Evolutionary conservation across 2,888 invertebrate genomes (phyloP).

Genomic region (Sympetrum striolatum): DNA sequence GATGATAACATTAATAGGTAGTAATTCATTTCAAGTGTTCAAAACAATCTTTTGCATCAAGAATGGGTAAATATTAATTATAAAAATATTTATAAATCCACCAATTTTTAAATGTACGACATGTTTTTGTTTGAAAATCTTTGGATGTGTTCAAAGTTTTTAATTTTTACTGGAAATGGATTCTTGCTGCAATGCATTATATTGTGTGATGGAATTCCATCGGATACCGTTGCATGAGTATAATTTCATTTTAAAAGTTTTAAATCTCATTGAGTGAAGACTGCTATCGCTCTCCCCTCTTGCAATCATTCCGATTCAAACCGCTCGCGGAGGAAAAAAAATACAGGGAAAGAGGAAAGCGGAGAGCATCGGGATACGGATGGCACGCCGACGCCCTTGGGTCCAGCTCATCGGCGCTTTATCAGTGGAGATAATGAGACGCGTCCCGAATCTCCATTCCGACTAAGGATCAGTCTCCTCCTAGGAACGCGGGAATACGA

Average conservation of each 20-base stretch:
- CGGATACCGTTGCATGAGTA: background rate
- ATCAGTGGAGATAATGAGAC: background rate
- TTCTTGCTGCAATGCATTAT: no score
- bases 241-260: background rate
- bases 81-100: no score
- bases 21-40: no score
- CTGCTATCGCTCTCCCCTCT: background rate
- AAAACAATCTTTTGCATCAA: no score
- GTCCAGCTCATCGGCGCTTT: background rate
- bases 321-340: background rate
- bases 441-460: background rate
- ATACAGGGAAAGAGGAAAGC: background rate
- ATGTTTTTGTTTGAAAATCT: no score
- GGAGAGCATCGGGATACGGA: background rate
- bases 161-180: no score
- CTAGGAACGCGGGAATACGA: background rate
- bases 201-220: no score
- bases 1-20: no score
- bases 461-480: background rate
- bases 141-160: no score
- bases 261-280: background rate
- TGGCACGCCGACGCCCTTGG: background rate
- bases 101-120: no score
- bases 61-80: no score
- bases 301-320: background rate